Conservation (phyloP, 2,888 invertebrate species). For the Drosophila mercatorum region DNA sequence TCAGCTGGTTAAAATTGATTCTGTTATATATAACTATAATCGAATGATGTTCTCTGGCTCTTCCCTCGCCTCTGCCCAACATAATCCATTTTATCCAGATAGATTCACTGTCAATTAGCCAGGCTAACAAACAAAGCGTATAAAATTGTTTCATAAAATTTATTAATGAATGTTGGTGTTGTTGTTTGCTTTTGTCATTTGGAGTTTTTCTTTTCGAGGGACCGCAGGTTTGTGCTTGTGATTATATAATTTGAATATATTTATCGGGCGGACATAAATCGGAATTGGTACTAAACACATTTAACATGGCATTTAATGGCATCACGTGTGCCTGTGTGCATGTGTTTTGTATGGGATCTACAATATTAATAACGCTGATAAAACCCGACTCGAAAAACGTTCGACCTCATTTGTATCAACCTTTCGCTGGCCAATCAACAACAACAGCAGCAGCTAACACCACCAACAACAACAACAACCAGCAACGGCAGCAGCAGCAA, state of each 20-base stretch:
- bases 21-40: background rate
- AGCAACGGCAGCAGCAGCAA: background rate
- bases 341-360: constrained; percentile 64
- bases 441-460: constrained; percentile 10
- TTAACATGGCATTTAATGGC: constrained; percentile 71
- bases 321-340: constrained; percentile 55
- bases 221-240: constrained; percentile 8
- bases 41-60: background rate
- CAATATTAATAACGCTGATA: constrained; percentile 78
- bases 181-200: background rate
- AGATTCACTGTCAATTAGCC: constrained; percentile 42
- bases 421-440: constrained; percentile 65
- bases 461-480: constrained; percentile 31
- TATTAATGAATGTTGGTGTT: constrained; percentile 32
- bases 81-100: constrained; percentile 1
- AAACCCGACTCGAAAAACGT: constrained; percentile 61
- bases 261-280: constrained; percentile 54
- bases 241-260: constrained; percentile 64
- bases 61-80: background rate
- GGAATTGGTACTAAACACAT: constrained; percentile 65
- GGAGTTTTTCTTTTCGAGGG: background rate
- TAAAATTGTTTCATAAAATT: constrained; percentile 41
- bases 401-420: constrained; percentile 67
- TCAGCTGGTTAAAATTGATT: no score
- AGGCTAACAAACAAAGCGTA: constrained; percentile 22